phyloP scores from a whole-genome alignment of 2,113 vertebrate species.

The Aythya baeri region DNA sequence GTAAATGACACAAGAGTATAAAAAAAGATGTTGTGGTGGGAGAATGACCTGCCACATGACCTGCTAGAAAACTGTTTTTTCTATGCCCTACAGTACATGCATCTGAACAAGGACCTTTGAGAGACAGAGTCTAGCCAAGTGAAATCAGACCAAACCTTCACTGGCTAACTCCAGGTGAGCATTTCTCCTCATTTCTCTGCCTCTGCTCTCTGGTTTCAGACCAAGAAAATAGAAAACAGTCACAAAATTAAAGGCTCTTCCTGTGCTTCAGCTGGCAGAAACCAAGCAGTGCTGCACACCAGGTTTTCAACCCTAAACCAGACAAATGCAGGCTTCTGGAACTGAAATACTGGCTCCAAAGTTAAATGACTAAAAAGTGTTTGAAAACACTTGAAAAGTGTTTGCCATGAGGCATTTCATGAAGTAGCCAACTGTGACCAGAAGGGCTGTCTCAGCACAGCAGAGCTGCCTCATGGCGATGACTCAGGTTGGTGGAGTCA shows the following conservation, averaged over 20 bases:
- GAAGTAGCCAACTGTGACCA: neutral
- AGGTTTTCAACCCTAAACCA: neutral
- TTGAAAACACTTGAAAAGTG: no score
- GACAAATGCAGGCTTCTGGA: neutral
- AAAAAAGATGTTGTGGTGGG: neutral
- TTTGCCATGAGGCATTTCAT: neutral
- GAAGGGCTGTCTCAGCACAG: neutral
- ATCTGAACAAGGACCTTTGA: neutral
- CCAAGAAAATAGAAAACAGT: neutral
- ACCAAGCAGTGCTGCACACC: neutral
- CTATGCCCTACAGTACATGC: neutral
- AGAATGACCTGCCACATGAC: neutral
- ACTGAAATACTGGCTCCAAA: neutral
- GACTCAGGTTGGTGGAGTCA: neutral
- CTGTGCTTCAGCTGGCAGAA: neutral
- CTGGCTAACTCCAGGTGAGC: neutral
- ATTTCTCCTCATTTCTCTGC: neutral
- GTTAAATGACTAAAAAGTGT: neutral
- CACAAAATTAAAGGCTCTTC: no score
- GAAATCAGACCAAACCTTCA: neutral
- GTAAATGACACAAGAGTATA: neutral
- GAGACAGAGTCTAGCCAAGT: neutral
- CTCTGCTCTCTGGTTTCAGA: neutral
- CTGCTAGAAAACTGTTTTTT: neutral
- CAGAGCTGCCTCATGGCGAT: neutral